A percentile compares a stretch with the other conserved stretches of the same genome.
Evolutionary conservation across 2,888 invertebrate species (phyloP).

Genomic region (Stenodera caucasica): DNA sequence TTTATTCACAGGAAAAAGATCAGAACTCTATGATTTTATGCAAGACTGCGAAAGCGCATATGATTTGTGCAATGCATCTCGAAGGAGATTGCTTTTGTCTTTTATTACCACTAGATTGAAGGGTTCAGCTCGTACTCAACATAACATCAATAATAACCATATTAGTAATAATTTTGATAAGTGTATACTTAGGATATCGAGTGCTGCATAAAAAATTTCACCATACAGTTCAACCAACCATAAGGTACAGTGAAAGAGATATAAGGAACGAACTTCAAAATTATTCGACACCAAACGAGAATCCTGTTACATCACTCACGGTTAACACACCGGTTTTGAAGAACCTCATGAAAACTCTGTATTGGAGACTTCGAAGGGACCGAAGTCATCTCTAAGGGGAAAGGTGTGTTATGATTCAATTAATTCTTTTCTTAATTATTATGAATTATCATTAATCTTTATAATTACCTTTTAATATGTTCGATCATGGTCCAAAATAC

Average conservation of each 20-base stretch:
- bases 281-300: background rate
- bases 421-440: no score
- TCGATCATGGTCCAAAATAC: no score
- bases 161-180: no score
- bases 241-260: no score
- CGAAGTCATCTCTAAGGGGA: background rate
- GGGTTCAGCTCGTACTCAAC: background rate
- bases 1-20: background rate
- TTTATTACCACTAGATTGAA: constrained; percentile 5
- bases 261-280: no score
- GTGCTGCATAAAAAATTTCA: no score
- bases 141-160: no score
- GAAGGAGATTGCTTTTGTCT: background rate
- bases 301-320: background rate
- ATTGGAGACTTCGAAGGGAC: background rate
- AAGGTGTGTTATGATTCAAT: background rate
- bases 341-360: background rate
- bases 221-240: no score
- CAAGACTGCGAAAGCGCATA: constrained; percentile 7
- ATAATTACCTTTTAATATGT: no score
- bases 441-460: no score
- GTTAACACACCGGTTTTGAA: background rate
- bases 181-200: no score
- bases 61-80: background rate
- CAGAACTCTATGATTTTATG: constrained; percentile 1